A percentile compares a stretch with the other conserved stretches of the same genome.
Conservation (phyloP, 2,888 invertebrate species). For the Deilephila elpenor region DNA sequence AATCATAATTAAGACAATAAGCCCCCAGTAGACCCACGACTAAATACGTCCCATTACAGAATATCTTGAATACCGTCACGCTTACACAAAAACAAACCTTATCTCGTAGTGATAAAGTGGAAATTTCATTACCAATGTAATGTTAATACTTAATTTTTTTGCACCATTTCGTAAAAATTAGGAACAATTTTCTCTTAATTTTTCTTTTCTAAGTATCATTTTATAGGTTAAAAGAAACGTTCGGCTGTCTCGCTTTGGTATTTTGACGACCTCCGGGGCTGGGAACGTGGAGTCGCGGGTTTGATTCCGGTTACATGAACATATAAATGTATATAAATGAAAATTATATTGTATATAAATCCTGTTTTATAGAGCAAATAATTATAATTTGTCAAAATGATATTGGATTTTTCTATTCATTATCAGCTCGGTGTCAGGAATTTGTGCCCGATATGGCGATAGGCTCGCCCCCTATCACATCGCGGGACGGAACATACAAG, state of each 20-base stretch:
- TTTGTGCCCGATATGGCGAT: no score
- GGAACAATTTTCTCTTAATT: constrained; percentile 25
- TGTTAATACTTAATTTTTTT: constrained; percentile 8
- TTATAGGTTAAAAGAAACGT: constrained; percentile 1
- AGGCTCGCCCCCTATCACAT: no score
- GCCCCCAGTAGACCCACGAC: neutral
- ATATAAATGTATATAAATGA: no score
- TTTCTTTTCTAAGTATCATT: constrained; percentile 24
- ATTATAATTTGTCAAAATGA: no score
- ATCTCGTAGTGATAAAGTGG: neutral
- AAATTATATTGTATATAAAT: no score
- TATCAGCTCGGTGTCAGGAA: no score
- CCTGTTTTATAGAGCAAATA: no score
- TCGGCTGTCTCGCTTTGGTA: neutral
- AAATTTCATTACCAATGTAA: neutral
- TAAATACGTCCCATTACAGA: neutral
- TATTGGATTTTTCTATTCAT: no score
- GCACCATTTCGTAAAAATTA: constrained; percentile 19
- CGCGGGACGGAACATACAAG: no score
- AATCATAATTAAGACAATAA: neutral
- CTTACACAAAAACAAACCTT: neutral
- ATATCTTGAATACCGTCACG: neutral
- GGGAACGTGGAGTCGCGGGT: neutral
- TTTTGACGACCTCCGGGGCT: constrained; percentile 20
- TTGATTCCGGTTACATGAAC: neutral